Conservation (phyloP, 1,140 invertebrate genomes). For the Bilobella aurantiaca region DNA sequence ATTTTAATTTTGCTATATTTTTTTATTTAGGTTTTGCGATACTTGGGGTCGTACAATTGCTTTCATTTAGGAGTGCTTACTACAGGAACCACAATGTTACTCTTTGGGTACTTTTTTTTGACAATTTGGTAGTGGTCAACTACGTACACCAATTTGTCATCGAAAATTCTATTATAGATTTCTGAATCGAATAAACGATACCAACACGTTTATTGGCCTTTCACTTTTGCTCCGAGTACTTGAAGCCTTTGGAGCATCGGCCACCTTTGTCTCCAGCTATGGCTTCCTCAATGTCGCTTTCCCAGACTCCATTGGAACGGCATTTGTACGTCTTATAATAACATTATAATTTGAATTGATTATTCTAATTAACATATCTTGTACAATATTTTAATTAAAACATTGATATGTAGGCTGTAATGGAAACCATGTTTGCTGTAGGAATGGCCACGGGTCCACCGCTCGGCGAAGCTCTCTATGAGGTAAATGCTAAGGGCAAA, state of each 20-base stretch:
- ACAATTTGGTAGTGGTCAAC: too few relatives aligned
- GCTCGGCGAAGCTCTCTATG: background rate
- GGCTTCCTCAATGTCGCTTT: background rate
- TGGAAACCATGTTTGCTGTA: slow-evolving; percentile 4
- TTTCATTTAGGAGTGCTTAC: background rate
- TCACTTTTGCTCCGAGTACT: background rate
- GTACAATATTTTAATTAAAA: too few relatives aligned
- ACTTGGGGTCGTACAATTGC: background rate
- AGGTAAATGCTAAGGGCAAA: slow-evolving; percentile 1
- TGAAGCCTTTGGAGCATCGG: background rate
- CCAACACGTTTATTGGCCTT: background rate
- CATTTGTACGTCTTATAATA: background rate
- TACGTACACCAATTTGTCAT: too few relatives aligned
- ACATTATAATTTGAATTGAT: background rate
- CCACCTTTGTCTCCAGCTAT: background rate
- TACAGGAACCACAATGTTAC: background rate
- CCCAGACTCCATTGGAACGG: background rate
- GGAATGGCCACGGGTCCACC: background rate
- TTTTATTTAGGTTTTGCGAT: background rate
- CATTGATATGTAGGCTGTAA: background rate
- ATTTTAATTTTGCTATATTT: background rate
- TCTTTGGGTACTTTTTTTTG: too few relatives aligned
- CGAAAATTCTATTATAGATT: background rate
- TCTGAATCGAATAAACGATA: background rate
- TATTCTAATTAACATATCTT: too few relatives aligned